Base-by-base conservation (phyloP, 1,140 invertebrate genomes). In the Brachionus koreanus region DNA sequence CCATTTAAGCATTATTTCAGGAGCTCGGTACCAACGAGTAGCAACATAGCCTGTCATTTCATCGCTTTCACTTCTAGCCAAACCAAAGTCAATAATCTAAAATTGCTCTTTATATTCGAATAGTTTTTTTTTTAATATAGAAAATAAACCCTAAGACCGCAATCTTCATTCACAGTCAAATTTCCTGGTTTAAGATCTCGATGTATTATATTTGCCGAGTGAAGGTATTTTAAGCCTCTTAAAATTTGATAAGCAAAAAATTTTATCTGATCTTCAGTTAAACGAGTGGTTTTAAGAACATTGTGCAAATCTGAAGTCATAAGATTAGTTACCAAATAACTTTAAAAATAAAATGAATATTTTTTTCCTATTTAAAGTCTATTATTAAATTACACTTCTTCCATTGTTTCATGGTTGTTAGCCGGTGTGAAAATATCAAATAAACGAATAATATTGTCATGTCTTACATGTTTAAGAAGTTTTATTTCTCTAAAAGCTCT, bases 1-100 rank as follows among this genome's bases (percentile, higher is more conserved):
- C 97, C 97, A 99, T 88, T 99, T 99, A 10, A 99, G 91, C 96
- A 99, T 99, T 67, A 99, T 99, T 91, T 99, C 97, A 19, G 97
- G 97, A 37, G 91, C 91, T 67, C 91, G 84, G 83, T 92, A 92
- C 97, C 97, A 99, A 84, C 97, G 91, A 7, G 97, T 99, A 12
- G 97, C 97, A 5, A 99, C 97, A 90, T 99, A 99, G 13, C 97
- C 97, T 9, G 98, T 99, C 97, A 99, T 99, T 91, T 98, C 96
- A 86, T 93, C 95, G 13, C 13, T 61, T 52, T 69, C 42, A 35
- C 43, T 35, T 76, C 98, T 89, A 1, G 98, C 98, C 76, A 99
- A 89, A 35, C 98, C 98, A 91, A 99, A 99, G 90, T 99, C 98
- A 83, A 99, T 89, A 84, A 99, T 99, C 91, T 91, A 2, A 29